Base-by-base conservation (phyloP, 2,888 invertebrate genomes). In the Trilocha varians region DNA sequence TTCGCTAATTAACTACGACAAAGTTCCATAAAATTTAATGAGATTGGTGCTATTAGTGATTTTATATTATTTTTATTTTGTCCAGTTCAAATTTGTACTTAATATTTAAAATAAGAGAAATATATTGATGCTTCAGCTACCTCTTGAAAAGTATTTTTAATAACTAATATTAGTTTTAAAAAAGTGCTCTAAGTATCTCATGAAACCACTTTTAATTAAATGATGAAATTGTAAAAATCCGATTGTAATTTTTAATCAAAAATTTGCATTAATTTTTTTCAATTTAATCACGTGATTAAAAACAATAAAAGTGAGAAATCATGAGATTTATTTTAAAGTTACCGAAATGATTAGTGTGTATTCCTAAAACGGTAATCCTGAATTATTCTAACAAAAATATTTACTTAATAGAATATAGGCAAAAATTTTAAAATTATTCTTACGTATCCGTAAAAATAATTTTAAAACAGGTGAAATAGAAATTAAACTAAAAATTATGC, bases 141-240 rank as follows among this genome's bases (percentile, higher is more conserved):
- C 80, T 82, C 83, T 80, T 64, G 59, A 67, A 54, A 73, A 66
- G 64, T 83, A 80, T 80, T 79, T 80, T 78, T 82, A 62, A 61
- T 62, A 62, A 65, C 62, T 75, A 68, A 72, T 66, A 50, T 65
- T 69, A 73, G 65, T 49, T 61, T 66, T 71, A 70, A 25, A 25
- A 25, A n/a, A n/a, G n/a, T n/a, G n/a, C n/a, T n/a, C n/a, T n/a
- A n/a, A n/a, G n/a, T n/a, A n/a, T n/a, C n/a, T n/a, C n/a, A n/a
- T n/a, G n/a, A n/a, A n/a, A n/a, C n/a, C n/a, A n/a, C n/a, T n/a
- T n/a, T n/a, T n/a, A n/a, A n/a, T n/a, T n/a, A n/a, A n/a, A n/a
- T n/a, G n/a, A n/a, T n/a, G n/a, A n/a, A n/a, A n/a, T n/a, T n/a
- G n/a, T n/a, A n/a, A n/a, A n/a, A n/a, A n/a, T n/a, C n/a, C n/a